These are phyloP conservation scores for Dicyrtoma fusca DNA, from an alignment of 2,888 invertebrate species.

Conservation along the genomic window DNA sequence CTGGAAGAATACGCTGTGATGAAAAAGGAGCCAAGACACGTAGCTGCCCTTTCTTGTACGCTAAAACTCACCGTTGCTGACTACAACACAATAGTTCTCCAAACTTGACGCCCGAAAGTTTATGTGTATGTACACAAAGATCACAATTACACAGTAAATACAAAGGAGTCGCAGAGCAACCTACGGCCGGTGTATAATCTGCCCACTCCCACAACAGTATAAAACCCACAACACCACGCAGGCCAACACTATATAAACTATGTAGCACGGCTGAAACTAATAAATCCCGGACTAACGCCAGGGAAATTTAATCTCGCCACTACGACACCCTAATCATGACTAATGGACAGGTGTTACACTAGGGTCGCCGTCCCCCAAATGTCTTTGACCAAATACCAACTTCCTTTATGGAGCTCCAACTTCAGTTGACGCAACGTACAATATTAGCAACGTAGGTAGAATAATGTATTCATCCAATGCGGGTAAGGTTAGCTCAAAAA, in stretches of 20 bases:
- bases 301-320: slow-evolving; percentile 5
- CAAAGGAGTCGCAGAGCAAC: no score
- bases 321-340: not conserved
- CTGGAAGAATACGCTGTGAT: no score
- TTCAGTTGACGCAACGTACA: not conserved
- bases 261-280: not conserved
- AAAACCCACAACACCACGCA: not conserved
- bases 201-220: not conserved
- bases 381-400: no score
- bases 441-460: not conserved
- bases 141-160: no score
- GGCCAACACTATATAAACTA: not conserved
- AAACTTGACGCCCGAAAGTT: no score
- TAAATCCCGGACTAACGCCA: slow-evolving; percentile 13
- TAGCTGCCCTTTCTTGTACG: no score
- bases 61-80: no score
- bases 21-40: no score
- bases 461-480: not conserved
- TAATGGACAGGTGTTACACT: slow-evolving; percentile 19
- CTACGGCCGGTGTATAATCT: not conserved
- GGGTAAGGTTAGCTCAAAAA: no score
- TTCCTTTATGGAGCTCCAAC: not conserved
- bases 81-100: no score
- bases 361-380: not conserved
- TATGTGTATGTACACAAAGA: no score